phyloP scores from a whole-genome alignment of 2,888 invertebrate genomes.

The Oxycera nigricornis region DNA sequence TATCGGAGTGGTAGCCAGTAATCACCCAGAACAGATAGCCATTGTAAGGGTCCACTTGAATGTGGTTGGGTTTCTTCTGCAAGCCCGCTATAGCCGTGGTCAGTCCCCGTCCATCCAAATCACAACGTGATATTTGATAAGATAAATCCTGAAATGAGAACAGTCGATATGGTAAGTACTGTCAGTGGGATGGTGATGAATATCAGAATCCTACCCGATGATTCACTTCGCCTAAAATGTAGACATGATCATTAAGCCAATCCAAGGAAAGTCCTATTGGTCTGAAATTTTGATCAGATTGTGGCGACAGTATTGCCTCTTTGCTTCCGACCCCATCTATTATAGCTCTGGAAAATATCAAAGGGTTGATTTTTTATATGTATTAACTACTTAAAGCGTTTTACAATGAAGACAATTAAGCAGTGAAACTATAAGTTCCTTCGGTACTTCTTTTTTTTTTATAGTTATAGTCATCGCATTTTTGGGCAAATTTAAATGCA shows the following conservation, averaged over 20 bases:
- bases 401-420: not conserved
- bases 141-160: constrained; percentile 52
- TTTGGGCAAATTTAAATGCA: no score
- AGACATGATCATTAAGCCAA: constrained; percentile 87
- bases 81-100: constrained; percentile 76
- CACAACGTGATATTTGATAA: constrained; percentile 80
- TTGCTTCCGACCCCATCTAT: constrained; percentile 53
- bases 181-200: no score
- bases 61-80: constrained; percentile 73
- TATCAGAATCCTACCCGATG: constrained; percentile 58
- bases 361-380: no score
- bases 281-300: constrained; percentile 66
- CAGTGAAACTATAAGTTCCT: no score
- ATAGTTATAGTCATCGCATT: no score
- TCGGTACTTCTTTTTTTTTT: not conserved
- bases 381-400: not conserved
- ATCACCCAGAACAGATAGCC: constrained; percentile 86
- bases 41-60: constrained; percentile 92
- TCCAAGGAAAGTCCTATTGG: constrained; percentile 81
- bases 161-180: no score
- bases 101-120: constrained; percentile 75
- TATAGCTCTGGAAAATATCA: constrained; percentile 46
- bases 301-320: constrained; percentile 65
- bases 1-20: constrained; percentile 63
- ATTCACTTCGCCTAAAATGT: constrained; percentile 78